Evolutionary conservation across 2,888 invertebrate genomes (phyloP), one percentile per base, ranked within the genome.

Genomic region (Archaeoteleia sp.): DNA sequence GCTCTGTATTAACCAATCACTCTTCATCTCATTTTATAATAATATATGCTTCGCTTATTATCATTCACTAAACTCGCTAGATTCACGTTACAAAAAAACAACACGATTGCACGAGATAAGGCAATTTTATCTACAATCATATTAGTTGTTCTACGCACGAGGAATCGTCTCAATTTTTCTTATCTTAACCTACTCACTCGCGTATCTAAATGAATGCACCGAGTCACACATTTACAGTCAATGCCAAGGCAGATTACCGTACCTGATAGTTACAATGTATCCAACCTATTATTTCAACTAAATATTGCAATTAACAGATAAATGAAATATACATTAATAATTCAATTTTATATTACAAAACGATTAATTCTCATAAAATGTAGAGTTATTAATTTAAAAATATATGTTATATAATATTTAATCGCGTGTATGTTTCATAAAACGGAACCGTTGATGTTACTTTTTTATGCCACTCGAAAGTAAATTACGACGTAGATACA

Each of bases 221-320:
- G 48, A 60, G 55, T 57, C 49, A 51, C 61, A 67, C 62, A 46
- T 49, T 62, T 67, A 40, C 55, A 67, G 70, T 63, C 70, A 70
- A 70, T 67, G 70, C 66, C 70, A 70, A 70, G 70, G 70, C 70
- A 67, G 61, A 67, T 67, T 67, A 67, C 55, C 10, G 25, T 42
- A 51, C 30, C 49, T 67, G 51, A 57, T 45, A 60, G 48, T 65
- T 57, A 40, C 48, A 51, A 45, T 51, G 37, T 51, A 32, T 30
- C 29, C 8, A 17, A 35, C 12, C 43, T 17, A 17, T 58, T 25
- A 60, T 23, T 35, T 46, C 17, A 10, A 6, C 29, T 60, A 43
- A 35, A 42, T 35, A 49, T 35, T 60, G 5, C 9, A 42, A 34
- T 46, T 40, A 35, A 10, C 23, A 39, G 3, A 10, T 20, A 39